Conservation (phyloP, 1,140 invertebrate species). For the Drosophila azteca region DNA sequence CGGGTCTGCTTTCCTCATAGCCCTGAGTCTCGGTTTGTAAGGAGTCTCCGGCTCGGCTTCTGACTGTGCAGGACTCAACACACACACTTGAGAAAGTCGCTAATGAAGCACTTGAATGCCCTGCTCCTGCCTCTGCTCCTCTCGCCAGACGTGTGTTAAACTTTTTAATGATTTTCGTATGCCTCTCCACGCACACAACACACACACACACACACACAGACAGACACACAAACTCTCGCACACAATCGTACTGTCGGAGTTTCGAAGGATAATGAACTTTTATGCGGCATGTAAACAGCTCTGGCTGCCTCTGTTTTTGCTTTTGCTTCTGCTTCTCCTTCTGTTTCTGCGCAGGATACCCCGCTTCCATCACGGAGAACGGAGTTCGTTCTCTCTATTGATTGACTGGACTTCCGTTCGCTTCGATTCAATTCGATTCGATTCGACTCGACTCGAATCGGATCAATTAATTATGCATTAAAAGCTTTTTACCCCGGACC, state of each 20-base stretch:
- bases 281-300: conserved; percentile 64
- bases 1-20: conserved; percentile 5
- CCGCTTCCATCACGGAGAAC: conserved; percentile 26
- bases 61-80: conserved; percentile 31
- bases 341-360: conserved; percentile 72
- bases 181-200: conserved; percentile 35
- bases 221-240: conserved; percentile 15
- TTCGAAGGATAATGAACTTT: conserved; percentile 77
- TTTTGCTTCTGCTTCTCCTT: conserved; percentile 51
- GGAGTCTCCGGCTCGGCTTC: conserved; percentile 10
- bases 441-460: background rate
- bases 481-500: conserved; percentile 28
- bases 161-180: conserved; percentile 78
- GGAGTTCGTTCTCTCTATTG: conserved; percentile 56
- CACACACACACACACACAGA: conserved; percentile 32
- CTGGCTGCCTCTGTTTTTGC: conserved; percentile 3
- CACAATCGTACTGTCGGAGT: conserved; percentile 19
- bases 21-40: background rate
- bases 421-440: background rate
- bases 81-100: conserved; percentile 78
- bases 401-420: conserved; percentile 39
- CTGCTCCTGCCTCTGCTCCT: conserved; percentile 4
- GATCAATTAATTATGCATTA: conserved; percentile 55
- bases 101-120: conserved; percentile 77
- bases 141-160: conserved; percentile 63